Evolutionary conservation across 1,140 invertebrate genomes (phyloP), one percentile per base, ranked within the genome.

Genomic region (Branchinecta lindahli): DNA sequence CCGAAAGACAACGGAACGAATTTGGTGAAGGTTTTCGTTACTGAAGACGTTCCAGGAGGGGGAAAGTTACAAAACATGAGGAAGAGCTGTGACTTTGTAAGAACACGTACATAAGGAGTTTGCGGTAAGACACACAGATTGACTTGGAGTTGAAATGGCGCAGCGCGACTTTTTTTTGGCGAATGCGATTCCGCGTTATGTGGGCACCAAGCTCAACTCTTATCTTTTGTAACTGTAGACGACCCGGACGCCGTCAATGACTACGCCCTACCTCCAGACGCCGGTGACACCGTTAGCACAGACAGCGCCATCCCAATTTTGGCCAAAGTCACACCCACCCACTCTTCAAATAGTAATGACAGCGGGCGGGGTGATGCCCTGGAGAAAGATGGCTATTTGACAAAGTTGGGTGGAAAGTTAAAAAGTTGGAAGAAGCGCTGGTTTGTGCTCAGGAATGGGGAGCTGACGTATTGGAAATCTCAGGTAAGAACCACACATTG

Each of bases 371-470:
- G 75, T 45, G 89, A 91, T 75, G 87, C 87, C 1, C 79, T 95
- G 33, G 92, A 96, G 75, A 95, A 96, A 81, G 85, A 87, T 75
- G 94, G 94, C 7, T 93, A 94, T 76, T 82, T 97, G 47, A 92
- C 92, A 12, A 96, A 97, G 81, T 82, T 96, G 47, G 92, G 94
- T 66, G 94, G 94, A 12, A 96, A 95, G 80, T 81, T 96, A 1
- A 96, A 96, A 82, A 96, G 92, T 0, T 96, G 94, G 94, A 83
- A 91, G 73, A 91, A 94, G 76, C 82, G 93, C 75, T 96, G 91
- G 88, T 97, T 96, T 76, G 90, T 95, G 0, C 80, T 96, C 0
- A 93, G 92, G 76, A 94, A 96, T 80, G 92, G 92, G 44, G 86
- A 87, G 0, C 80, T 96, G 0, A 89, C 87, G 3, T 96, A 96